Percentiles rank a stretch among this genome's conserved stretches.
Evolutionary conservation across 1,140 invertebrate species (phyloP).

Genomic region (Paraescarpia echinospica): DNA sequence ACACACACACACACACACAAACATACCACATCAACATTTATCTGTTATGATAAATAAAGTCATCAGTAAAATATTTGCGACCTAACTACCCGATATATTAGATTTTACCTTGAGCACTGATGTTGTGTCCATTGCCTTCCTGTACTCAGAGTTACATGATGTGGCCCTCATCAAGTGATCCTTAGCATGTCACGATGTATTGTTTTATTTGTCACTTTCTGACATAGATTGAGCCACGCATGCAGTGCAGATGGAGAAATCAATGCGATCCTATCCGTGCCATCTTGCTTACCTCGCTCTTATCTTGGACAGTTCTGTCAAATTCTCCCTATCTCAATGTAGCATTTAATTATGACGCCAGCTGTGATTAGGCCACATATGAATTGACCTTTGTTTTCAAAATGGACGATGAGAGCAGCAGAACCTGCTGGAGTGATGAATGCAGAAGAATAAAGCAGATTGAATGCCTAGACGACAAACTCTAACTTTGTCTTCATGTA

Average conservation of each 20-base stretch:
- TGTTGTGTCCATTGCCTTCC: not conserved
- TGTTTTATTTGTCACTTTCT: not conserved
- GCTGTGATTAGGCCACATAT: conserved; percentile 4
- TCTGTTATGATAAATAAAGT: no score
- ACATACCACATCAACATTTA: no score
- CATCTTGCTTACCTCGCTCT: not conserved
- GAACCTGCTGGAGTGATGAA: not conserved
- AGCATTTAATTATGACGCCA: not conserved
- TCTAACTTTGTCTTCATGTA: not conserved
- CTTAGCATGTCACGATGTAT: not conserved
- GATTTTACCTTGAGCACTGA: not conserved
- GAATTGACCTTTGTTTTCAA: conserved; percentile 1
- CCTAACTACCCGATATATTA: no score
- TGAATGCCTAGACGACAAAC: not conserved
- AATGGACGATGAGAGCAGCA: not conserved
- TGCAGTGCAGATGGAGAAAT: not conserved
- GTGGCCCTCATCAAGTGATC: not conserved
- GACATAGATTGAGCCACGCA: not conserved
- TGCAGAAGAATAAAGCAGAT: not conserved
- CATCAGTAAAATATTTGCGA: not conserved
- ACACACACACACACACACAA: no score
- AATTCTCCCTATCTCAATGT: not conserved
- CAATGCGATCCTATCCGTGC: not conserved
- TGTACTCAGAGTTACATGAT: not conserved
- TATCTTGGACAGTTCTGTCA: not conserved